These are phyloP conservation scores for Metridium senile DNA, from an alignment of 92 coral and sea anemone genomes.

Conservation along the genomic window DNA sequence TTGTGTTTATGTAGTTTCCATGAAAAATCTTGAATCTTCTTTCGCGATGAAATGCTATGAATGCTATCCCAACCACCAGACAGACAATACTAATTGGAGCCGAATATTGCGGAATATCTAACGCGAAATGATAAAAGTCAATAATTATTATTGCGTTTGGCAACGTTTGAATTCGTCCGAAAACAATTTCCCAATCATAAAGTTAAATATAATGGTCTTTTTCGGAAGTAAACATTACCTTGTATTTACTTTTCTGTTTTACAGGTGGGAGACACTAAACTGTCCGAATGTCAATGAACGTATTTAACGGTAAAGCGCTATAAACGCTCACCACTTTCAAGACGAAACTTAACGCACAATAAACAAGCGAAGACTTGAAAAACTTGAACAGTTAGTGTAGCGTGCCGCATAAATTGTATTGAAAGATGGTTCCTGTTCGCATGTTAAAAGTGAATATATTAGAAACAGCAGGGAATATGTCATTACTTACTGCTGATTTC, in stretches of 20 bases:
- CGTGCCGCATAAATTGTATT: not conserved
- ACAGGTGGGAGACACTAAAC: not conserved
- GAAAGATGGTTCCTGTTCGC: not conserved
- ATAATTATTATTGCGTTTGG: too few relatives aligned
- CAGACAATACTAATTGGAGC: too few relatives aligned
- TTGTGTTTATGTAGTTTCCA: too few relatives aligned
- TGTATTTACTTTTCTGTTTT: slow-evolving; percentile 2
- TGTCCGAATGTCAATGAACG: not conserved
- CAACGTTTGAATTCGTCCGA: too few relatives aligned
- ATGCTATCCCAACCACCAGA: too few relatives aligned
- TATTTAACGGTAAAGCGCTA: not conserved
- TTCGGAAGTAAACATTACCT: not conserved
- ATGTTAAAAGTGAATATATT: not conserved
- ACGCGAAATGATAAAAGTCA: too few relatives aligned
- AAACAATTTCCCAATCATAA: too few relatives aligned
- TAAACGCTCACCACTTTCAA: not conserved
- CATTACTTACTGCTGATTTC: not conserved
- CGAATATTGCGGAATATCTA: too few relatives aligned
- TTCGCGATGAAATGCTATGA: too few relatives aligned
- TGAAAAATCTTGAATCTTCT: not conserved
- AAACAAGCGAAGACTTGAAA: not conserved
- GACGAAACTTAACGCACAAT: not conserved
- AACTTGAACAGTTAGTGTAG: not conserved
- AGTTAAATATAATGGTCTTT: too few relatives aligned
- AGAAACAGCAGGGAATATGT: not conserved